Percentiles rank a stretch among this genome's conserved stretches.
phyloP scores from a whole-genome alignment of 2,888 invertebrate genomes.

The Scaptomyza parva region DNA sequence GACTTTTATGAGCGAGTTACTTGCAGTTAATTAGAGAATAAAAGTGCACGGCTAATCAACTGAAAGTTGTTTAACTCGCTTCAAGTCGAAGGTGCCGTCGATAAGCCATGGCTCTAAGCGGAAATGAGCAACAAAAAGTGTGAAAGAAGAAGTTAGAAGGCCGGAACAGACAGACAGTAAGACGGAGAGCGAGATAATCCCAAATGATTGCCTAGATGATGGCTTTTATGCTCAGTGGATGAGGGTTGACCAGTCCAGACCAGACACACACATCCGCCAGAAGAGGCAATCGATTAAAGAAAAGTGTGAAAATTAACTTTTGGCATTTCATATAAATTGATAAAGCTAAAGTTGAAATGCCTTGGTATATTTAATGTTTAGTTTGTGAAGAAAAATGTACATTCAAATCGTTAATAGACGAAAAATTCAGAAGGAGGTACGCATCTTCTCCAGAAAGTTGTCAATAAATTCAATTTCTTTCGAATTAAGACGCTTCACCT shows the following conservation, averaged over 20 bases:
- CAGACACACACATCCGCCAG: conserved; percentile 29
- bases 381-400: too few species aligned
- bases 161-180: conserved; percentile 7
- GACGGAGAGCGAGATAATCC: conserved; percentile 36
- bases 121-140: conserved; percentile 62
- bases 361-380: neutral
- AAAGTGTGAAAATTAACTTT: conserved; percentile 32
- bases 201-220: conserved; percentile 49
- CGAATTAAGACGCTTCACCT: conserved; percentile 30
- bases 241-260: conserved; percentile 48
- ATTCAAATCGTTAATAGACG: too few species aligned
- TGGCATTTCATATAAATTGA: neutral
- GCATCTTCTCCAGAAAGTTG: conserved; percentile 53
- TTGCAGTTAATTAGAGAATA: conserved; percentile 72
- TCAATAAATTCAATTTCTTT: conserved; percentile 38
- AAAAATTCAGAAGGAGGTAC: neutral
- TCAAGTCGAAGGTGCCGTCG: conserved; percentile 55
- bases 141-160: conserved; percentile 10
- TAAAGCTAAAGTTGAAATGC: neutral
- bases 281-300: conserved; percentile 37
- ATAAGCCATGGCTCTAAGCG: conserved; percentile 38
- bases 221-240: conserved; percentile 20
- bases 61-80: conserved; percentile 56
- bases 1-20: conserved; percentile 66
- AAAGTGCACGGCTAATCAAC: conserved; percentile 68